Base-by-base conservation (phyloP, 2,888 invertebrate genomes). In the Hyposoter didymator region DNA sequence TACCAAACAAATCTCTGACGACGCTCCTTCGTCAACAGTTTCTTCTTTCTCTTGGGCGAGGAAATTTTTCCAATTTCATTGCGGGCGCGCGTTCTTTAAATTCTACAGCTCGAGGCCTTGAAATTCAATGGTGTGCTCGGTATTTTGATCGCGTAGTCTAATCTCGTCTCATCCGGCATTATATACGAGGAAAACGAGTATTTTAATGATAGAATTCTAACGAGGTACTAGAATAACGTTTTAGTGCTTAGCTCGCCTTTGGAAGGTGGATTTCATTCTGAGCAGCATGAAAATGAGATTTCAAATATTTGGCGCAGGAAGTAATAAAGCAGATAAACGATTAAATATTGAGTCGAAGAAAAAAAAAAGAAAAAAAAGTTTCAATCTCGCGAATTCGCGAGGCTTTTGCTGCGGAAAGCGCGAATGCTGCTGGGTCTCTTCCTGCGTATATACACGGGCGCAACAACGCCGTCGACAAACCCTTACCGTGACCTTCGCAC, bases 401-500 rank as follows among this genome's bases (percentile, higher is more conserved):
- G 12, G 28, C 12, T 28, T 59, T 28, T 14, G 28, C 12, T 28
- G 5, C 28, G 39, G 39, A 28, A 28, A 59, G 59, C 28, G 14
- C 55, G 55, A 28, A 5, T 59, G 59, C 28, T 59, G 14, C 8
- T 39, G 14, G 28, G 4, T 28, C 28, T 47, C 8, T 19, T 45
- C 8, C 19, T 45, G 45, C 47, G 45, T 47, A 52, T 45, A 67
- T 73, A 35, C 5, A 0, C 43, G 74, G 59, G 66, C 17, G 66
- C 66, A 72, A 66, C 73, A 62, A 81, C 75, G 67, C 69, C 62
- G 87, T 78, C 82, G 84, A 87, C 73, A 84, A 81, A 80, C 86
- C 85, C 84, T 72, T 83, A 79, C 85, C 78, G 79, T 67, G 82
- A 78, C 78, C 82, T 81, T 84, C 79, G 67, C 72, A 66, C 67